Evolutionary conservation across 2,888 invertebrate species (phyloP), one percentile per base, ranked within the genome.

Genomic region (Adela reaumurella): DNA sequence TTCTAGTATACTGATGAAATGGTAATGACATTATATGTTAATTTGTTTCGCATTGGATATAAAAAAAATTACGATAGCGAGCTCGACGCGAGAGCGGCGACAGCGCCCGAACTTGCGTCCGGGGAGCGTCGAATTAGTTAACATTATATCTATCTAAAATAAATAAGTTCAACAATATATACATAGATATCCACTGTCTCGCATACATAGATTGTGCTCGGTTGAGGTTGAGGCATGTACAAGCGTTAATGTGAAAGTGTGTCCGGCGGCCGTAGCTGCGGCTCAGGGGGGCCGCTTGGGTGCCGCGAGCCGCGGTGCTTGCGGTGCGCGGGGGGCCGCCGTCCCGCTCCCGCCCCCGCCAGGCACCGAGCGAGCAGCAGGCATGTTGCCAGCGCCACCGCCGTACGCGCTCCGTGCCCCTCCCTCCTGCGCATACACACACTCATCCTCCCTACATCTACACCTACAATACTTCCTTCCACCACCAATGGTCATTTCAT

Each of bases 301-400:
- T 49, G 76, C 76, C 79, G 76, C 68, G 76, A 78, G 72, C 79
- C 79, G 71, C 79, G 79, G 64, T 79, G 79, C 72, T 79, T 78
- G 74, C 79, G 77, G 68, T 78, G 79, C 62, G 68, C 56, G 43
- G n/a, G 11, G 3, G 35, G 11, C 11, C 35, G 43, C 50, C 51
- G 50, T 48, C 48, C 46, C 17, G 35, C 51, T 43, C 44, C 43
- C 51, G 53, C 61, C 53, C 59, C 56, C 62, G 67, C 50, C 70
- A 64, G 65, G 65, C 55, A 66, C 64, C 60, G 47, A 65, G 61
- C 55, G 58, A 65, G 58, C 67, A 70, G 65, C 70, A 63, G 62
- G 11, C 14, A 8, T 71, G 68, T 67, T 68, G 64, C 61, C 64
- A 62, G 59, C 62, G 62, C 60, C 67, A 65, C 59, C 65, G 60